Percentiles rank a stretch among this genome's conserved stretches.
These are phyloP conservation scores for Galeopsomyia nigrocyanea DNA, from an alignment of 2,888 invertebrate species.

Conservation along the genomic window DNA sequence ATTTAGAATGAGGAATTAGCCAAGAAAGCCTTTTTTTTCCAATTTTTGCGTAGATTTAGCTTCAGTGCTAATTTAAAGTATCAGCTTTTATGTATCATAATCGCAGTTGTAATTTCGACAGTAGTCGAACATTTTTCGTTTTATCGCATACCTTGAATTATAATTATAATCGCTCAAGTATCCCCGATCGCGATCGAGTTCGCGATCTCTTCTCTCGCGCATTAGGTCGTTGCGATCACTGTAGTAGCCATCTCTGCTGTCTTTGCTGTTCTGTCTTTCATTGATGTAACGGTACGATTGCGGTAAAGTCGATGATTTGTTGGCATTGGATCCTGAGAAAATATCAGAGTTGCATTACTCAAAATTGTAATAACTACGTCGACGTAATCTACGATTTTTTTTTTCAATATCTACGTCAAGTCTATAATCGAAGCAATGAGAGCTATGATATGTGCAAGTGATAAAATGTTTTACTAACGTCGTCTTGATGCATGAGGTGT, in stretches of 20 bases:
- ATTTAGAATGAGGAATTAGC: no score
- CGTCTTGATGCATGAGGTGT: slow-evolving; percentile 88
- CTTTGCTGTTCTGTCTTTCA: slow-evolving; percentile 73
- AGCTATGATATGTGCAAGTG: slow-evolving; percentile 13
- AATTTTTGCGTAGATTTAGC: no score
- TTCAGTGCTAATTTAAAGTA: no score
- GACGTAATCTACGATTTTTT: not conserved
- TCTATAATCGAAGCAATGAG: not conserved
- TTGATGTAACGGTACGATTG: slow-evolving; percentile 80
- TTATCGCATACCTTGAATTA: slow-evolving; percentile 71
- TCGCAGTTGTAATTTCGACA: no score
- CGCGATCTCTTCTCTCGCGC: slow-evolving; percentile 79
- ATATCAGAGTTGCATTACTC: not conserved
- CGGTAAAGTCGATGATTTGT: slow-evolving; percentile 87
- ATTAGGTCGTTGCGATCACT: slow-evolving; percentile 90
- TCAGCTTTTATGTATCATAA: no score
- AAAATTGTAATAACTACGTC: not conserved
- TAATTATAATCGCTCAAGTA: slow-evolving; percentile 88
- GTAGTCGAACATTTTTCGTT: no score
- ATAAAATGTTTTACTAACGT: slow-evolving; percentile 76
- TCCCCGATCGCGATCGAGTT: slow-evolving; percentile 77
- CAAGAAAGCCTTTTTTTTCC: no score
- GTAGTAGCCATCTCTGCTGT: slow-evolving; percentile 88
- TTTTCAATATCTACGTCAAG: slow-evolving; percentile 42
- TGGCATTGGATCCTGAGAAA: slow-evolving; percentile 75